Evolutionary conservation across 2,797 vertebrate genomes (phyloP).

Genomic region (Nyctalus aviator): DNA sequence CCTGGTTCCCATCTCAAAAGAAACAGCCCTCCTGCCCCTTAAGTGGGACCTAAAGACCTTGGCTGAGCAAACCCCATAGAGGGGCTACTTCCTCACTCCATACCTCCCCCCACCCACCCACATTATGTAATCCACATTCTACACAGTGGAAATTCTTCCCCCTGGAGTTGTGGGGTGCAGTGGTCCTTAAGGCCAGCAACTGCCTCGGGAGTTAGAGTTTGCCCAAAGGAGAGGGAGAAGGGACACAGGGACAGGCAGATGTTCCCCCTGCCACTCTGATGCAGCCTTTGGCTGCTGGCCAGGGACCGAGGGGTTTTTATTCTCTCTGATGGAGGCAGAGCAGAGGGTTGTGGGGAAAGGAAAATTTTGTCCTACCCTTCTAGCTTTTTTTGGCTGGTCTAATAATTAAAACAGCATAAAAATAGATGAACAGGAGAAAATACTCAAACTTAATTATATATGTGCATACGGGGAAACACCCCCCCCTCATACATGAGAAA

Average conservation of each 20-base stretch:
- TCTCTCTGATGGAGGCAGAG: neutral
- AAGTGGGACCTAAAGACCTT: neutral
- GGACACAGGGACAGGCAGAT: rapidly evolving
- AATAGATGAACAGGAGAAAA: neutral
- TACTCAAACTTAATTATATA: neutral
- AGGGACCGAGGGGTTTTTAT: neutral
- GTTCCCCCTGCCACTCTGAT: neutral
- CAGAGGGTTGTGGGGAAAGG: neutral
- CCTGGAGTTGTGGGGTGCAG: neutral
- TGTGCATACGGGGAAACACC: too few relatives aligned
- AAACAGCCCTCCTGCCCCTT: neutral
- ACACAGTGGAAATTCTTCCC: neutral
- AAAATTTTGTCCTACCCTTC: neutral
- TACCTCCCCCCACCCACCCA: rapidly evolving
- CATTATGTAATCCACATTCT: rapidly evolving
- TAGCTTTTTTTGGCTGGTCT: neutral
- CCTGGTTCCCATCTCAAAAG: neutral
- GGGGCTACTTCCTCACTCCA: neutral
- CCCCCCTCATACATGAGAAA: neutral
- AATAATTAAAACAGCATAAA: neutral
- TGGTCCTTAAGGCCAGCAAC: neutral
- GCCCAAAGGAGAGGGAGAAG: neutral
- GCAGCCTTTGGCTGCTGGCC: neutral
- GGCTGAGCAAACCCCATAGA: neutral
- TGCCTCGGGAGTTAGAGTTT: neutral